These are phyloP conservation scores for Zalophus californianus DNA, from an alignment of 2,797 vertebrate species.

Conservation along the genomic window DNA sequence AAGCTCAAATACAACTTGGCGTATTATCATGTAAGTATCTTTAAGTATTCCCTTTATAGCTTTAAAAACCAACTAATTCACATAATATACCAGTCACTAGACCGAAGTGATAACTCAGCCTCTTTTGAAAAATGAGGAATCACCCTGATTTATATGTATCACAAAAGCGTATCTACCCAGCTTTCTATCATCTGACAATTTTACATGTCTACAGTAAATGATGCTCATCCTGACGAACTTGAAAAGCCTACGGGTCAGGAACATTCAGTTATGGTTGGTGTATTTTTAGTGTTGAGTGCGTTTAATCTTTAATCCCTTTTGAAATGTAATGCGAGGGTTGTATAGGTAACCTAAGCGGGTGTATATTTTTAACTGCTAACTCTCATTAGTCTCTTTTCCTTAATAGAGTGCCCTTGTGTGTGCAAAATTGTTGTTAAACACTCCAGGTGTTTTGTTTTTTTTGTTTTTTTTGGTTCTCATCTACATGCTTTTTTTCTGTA, in stretches of 20 bases:
- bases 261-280: background rate
- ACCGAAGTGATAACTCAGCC: background rate
- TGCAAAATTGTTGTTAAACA: background rate
- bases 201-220: background rate
- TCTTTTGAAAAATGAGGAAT: conserved; percentile 52
- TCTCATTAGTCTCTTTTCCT: background rate
- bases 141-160: background rate
- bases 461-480: background rate
- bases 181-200: background rate
- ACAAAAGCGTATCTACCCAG: background rate
- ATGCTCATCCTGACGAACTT: background rate
- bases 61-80: conserved; percentile 40
- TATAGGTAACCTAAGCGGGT: background rate
- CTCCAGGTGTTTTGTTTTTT: background rate
- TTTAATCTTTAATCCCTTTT: background rate
- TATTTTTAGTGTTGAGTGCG: background rate
- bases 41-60: conserved; percentile 13
- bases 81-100: background rate
- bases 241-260: background rate
- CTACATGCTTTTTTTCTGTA: background rate
- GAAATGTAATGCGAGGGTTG: background rate
- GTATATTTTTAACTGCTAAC: background rate
- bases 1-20: background rate
- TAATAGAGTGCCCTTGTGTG: background rate
- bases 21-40: background rate